phyloP scores from a whole-genome alignment of 1,140 invertebrate genomes.

The Ceratina calcarata region DNA sequence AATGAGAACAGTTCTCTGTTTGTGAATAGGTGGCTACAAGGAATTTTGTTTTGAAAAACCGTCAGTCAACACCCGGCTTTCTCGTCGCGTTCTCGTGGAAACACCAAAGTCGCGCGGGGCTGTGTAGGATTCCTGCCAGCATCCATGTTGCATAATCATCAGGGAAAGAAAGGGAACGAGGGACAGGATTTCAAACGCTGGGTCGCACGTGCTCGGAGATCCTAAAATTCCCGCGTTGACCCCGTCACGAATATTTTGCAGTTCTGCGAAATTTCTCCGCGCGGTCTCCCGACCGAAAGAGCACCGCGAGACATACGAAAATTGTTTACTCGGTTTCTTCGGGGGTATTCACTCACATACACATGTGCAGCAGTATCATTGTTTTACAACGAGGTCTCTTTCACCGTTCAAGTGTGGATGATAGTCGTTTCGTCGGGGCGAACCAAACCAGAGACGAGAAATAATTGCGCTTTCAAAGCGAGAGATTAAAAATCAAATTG shows the following conservation, averaged over 20 bases:
- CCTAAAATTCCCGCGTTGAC: slow-evolving; percentile 17
- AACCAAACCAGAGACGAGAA: too few species aligned
- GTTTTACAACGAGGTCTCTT: too few species aligned
- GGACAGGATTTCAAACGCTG: slow-evolving; percentile 28
- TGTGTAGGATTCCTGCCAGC: background rate
- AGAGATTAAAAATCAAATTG: too few species aligned
- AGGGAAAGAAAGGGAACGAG: background rate
- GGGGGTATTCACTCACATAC: too few species aligned
- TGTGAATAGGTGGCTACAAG: too few species aligned
- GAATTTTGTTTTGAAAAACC: background rate
- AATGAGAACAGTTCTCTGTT: too few species aligned
- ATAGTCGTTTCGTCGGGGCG: too few species aligned
- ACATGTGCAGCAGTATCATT: too few species aligned
- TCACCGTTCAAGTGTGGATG: too few species aligned
- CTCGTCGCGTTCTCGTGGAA: background rate
- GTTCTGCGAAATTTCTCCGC: slow-evolving; percentile 23
- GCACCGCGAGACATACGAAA: background rate
- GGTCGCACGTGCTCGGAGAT: slow-evolving; percentile 35
- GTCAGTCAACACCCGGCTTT: background rate
- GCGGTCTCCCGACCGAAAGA: slow-evolving; percentile 5
- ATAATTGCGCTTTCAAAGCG: too few species aligned
- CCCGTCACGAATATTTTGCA: slow-evolving; percentile 5
- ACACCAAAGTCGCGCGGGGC: background rate
- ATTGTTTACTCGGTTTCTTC: background rate
- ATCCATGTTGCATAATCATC: slow-evolving; percentile 15